Evolutionary conservation across 92 coral and sea anemone species (phyloP).

Genomic region (Anthopleura xanthogrammica): DNA sequence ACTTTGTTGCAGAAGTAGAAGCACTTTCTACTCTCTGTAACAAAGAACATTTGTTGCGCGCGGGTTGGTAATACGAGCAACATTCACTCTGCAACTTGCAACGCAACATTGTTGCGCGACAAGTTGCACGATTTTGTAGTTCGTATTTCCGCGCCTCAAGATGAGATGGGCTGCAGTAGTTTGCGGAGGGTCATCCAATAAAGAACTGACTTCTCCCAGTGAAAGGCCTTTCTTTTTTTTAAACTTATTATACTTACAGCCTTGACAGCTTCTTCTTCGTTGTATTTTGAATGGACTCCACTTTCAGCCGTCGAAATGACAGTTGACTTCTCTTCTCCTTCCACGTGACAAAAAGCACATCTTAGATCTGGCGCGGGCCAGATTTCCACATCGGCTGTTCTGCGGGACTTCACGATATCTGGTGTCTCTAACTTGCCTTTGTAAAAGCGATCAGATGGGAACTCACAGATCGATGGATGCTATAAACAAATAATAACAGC

Average conservation of each 20-base stretch:
- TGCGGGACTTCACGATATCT: conserved; percentile 27
- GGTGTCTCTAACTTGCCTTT: conserved; percentile 52
- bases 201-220: no score
- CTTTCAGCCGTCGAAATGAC: conserved; percentile 66
- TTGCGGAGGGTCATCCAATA: no score
- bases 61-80: no score
- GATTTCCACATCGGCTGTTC: conserved; percentile 24
- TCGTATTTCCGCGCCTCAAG: no score
- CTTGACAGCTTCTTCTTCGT: conserved; percentile 63
- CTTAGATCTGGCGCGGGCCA: conserved; percentile 59
- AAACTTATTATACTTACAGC: conserved; percentile 45
- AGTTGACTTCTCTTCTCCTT: conserved; percentile 63
- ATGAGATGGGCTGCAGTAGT: no score
- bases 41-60: no score
- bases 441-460: conserved; percentile 74
- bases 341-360: conserved; percentile 70
- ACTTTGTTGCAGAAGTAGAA: no score
- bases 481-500: conserved; percentile 15
- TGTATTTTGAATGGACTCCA: conserved; percentile 66
- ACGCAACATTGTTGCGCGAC: no score
- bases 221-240: no score
- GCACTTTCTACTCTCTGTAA: no score
- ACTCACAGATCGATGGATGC: conserved; percentile 70
- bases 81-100: no score
- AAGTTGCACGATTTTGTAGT: no score